Percentiles rank a stretch among this genome's conserved stretches.
phyloP scores from a whole-genome alignment of 2,797 vertebrate genomes.

The Adelosebastes latens region DNA sequence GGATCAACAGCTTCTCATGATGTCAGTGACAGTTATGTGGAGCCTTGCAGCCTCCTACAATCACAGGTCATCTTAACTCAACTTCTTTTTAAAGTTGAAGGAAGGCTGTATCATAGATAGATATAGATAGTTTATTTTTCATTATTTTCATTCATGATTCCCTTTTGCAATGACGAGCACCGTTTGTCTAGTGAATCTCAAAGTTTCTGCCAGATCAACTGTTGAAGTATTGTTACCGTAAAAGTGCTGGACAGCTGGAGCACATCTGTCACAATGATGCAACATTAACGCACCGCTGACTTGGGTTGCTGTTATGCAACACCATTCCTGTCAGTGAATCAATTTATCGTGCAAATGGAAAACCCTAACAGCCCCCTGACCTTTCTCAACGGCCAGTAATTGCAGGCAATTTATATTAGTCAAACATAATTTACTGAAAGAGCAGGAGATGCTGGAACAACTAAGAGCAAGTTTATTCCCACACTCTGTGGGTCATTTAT shows the following conservation, averaged over 20 bases:
- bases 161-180: not conserved
- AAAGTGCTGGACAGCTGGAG: constrained; percentile 55
- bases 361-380: constrained; percentile 56
- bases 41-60: constrained; percentile 12
- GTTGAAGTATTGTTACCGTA: constrained; percentile 30
- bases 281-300: constrained; percentile 39
- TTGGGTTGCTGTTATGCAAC: constrained; percentile 15
- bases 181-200: not conserved
- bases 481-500: constrained; percentile 27
- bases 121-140: not conserved
- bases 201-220: not conserved
- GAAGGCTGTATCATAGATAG: not conserved
- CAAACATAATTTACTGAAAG: constrained; percentile 60
- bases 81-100: not conserved
- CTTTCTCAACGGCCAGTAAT: constrained; percentile 62
- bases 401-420: constrained; percentile 59
- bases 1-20: constrained; percentile 43
- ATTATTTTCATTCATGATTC: not conserved
- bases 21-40: constrained; percentile 43
- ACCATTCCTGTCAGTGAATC: constrained; percentile 57
- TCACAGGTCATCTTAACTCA: constrained; percentile 29
- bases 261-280: constrained; percentile 48
- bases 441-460: constrained; percentile 26
- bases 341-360: constrained; percentile 61
- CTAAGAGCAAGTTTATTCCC: constrained; percentile 39